phyloP scores from a whole-genome alignment of 2,113 vertebrate genomes.

The Orthochromis indermauri region DNA sequence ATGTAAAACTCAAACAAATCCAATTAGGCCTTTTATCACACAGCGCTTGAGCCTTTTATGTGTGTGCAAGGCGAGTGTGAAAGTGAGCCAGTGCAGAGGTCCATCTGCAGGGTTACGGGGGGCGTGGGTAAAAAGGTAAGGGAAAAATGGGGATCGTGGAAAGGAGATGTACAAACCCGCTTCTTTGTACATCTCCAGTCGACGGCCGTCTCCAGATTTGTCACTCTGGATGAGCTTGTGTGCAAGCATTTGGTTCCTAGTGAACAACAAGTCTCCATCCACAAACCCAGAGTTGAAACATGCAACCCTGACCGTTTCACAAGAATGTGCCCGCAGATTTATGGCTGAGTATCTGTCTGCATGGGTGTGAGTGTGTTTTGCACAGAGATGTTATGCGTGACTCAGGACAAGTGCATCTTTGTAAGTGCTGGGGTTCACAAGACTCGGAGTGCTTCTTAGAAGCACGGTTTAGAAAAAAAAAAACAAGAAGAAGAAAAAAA shows the following conservation, averaged over 20 bases:
- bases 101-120: conserved; percentile 55
- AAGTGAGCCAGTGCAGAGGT: conserved; percentile 27
- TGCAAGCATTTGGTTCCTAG: background rate
- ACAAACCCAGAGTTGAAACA: conserved; percentile 16
- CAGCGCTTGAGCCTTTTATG: conserved; percentile 6
- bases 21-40: background rate
- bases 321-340: conserved; percentile 34
- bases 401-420: conserved; percentile 44
- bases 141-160: background rate
- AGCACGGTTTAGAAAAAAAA: conserved; percentile 29
- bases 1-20: background rate
- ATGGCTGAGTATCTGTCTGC: conserved; percentile 17
- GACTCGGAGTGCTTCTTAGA: conserved; percentile 7
- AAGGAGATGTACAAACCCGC: background rate
- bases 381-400: conserved; percentile 10
- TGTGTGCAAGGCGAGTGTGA: background rate
- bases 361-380: conserved; percentile 38
- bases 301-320: conserved; percentile 4
- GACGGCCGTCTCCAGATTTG: background rate
- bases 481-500: background rate
- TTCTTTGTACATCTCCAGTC: conserved; percentile 10
- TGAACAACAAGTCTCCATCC: background rate
- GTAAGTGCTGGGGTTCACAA: conserved; percentile 20
- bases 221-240: background rate
- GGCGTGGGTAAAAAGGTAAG: conserved; percentile 31